Conservation (phyloP, 2,113 vertebrate species). For the Chauna torquata region DNA sequence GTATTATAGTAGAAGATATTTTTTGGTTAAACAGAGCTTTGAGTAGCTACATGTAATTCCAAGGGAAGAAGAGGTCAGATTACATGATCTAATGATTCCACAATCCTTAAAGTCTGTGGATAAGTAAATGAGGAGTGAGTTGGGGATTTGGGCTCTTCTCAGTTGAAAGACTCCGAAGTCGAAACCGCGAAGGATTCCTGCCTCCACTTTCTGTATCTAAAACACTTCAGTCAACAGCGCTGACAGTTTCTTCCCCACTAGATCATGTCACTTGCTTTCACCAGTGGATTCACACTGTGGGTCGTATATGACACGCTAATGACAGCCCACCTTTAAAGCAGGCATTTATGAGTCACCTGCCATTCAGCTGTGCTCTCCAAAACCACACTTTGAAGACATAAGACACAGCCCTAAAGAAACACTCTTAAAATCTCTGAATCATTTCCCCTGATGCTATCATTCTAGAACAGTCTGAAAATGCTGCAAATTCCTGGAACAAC, state of each 20-base stretch:
- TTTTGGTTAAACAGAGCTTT: not conserved
- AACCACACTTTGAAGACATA: not conserved
- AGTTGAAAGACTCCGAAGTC: not conserved
- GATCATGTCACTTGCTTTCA: not conserved
- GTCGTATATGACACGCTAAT: not conserved
- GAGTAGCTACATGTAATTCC: not conserved
- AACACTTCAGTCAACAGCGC: not conserved
- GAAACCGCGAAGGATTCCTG: not conserved
- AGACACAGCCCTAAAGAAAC: not conserved
- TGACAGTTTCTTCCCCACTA: not conserved
- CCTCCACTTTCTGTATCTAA: not conserved
- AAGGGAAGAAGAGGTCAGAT: not conserved
- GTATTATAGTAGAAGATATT: not conserved
- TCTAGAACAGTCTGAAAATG: not conserved
- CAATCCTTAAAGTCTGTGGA: not conserved
- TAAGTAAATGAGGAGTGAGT: not conserved
- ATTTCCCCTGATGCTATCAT: not conserved
- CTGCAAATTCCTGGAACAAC: not conserved
- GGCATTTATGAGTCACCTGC: conserved; percentile 15
- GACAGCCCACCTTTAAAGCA: conserved; percentile 9
- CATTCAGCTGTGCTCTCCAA: not conserved
- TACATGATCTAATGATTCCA: not conserved
- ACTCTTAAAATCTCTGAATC: conserved; percentile 12
- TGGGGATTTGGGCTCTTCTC: not conserved
- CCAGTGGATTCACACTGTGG: not conserved